These are phyloP conservation scores for Apocrypta bakeri DNA, from an alignment of 1,140 invertebrate species.

Conservation along the genomic window DNA sequence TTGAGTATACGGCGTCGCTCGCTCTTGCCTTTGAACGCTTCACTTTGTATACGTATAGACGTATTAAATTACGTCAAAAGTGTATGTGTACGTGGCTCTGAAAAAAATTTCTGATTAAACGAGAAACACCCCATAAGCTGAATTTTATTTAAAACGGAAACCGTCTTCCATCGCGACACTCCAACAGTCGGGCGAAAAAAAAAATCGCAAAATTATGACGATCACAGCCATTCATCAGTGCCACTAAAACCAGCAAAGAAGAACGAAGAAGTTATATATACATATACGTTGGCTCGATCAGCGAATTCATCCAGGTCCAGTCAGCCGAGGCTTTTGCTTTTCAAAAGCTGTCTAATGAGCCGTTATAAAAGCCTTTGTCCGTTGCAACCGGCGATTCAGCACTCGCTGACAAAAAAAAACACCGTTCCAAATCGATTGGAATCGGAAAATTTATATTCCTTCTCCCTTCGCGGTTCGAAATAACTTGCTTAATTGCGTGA, in stretches of 20 bases:
- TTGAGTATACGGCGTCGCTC: not conserved
- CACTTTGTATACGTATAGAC: not conserved
- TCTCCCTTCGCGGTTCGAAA: not conserved
- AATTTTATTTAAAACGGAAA: not conserved
- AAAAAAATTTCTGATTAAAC: not conserved
- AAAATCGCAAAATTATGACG: not conserved
- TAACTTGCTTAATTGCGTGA: constrained; percentile 21
- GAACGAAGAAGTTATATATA: not conserved
- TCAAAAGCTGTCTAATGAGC: constrained; percentile 32
- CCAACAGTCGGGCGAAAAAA: not conserved
- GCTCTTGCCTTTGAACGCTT: not conserved
- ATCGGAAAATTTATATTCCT: constrained; percentile 35
- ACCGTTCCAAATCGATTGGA: not conserved
- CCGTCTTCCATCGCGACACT: not conserved
- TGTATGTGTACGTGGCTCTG: not conserved
- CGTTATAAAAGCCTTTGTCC: constrained; percentile 39
- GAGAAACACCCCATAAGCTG: not conserved
- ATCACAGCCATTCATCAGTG: not conserved
- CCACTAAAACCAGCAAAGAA: not conserved
- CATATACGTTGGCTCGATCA: not conserved
- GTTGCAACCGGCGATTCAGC: not conserved
- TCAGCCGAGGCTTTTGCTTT: not conserved
- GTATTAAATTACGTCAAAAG: not conserved
- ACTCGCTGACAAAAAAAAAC: not conserved
- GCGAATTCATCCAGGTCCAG: constrained; percentile 1